A percentile compares a stretch with the other conserved stretches of the same genome.
These are phyloP conservation scores for Pseudochaenichthys georgianus DNA, from an alignment of 2,797 vertebrate genomes.

Conservation along the genomic window DNA sequence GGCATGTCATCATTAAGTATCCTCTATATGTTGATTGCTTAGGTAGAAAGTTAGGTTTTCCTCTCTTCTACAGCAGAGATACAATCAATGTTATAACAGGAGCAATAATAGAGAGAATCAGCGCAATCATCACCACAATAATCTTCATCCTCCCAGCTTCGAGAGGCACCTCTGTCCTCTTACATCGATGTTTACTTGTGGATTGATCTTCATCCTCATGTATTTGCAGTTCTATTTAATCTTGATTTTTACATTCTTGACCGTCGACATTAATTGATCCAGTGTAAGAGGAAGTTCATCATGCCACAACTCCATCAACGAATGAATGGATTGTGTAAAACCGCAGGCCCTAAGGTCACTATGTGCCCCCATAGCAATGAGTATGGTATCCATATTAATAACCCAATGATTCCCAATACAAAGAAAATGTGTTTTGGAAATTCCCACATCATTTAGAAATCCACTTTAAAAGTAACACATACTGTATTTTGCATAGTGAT, in stretches of 20 bases:
- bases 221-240: slow-evolving; percentile 57
- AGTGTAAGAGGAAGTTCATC: slow-evolving; percentile 63
- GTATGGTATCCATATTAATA: slow-evolving; percentile 49
- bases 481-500: background rate
- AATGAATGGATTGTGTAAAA: slow-evolving; percentile 55
- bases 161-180: slow-evolving; percentile 19
- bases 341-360: slow-evolving; percentile 46
- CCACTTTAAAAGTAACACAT: background rate
- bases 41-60: slow-evolving; percentile 29
- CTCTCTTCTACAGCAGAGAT: slow-evolving; percentile 30
- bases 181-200: slow-evolving; percentile 51
- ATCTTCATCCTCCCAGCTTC: slow-evolving; percentile 39
- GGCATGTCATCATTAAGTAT: slow-evolving; percentile 49
- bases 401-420: slow-evolving; percentile 34
- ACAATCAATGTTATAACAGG: slow-evolving; percentile 54
- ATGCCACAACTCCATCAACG: slow-evolving; percentile 49
- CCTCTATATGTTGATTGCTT: slow-evolving; percentile 55
- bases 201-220: slow-evolving; percentile 49
- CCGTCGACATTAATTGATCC: slow-evolving; percentile 64
- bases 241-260: slow-evolving; percentile 59
- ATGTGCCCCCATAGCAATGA: slow-evolving; percentile 12
- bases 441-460: background rate
- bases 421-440: background rate
- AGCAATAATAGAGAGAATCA: slow-evolving; percentile 51
- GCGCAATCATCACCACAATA: slow-evolving; percentile 45